Conservation (phyloP, 2,888 invertebrate genomes). For the Acanthosepion pharaonis region DNA sequence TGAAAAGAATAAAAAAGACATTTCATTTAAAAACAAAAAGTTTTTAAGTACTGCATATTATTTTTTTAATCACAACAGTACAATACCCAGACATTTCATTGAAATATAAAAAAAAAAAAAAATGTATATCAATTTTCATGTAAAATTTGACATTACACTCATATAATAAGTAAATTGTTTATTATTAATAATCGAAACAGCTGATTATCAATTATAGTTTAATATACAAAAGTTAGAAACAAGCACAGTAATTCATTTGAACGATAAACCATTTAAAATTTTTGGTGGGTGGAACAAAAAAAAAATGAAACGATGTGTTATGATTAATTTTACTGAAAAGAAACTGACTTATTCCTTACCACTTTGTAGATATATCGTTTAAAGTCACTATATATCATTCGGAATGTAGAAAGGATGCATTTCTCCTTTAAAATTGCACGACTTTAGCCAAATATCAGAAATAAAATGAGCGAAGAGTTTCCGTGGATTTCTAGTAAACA, state of each 20-base stretch:
- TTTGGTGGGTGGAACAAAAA: background rate
- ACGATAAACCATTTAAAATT: background rate
- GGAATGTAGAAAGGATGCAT: background rate
- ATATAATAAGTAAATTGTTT: background rate
- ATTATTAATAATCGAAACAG: background rate
- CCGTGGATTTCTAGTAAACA: background rate
- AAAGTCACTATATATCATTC: constrained; percentile 9
- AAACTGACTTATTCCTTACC: background rate
- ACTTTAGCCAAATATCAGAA: background rate
- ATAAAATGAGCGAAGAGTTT: background rate
- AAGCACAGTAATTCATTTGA: background rate
- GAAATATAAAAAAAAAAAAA: too few species aligned
- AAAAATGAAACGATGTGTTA: background rate
- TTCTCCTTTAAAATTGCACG: background rate
- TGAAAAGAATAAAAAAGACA: too few species aligned
- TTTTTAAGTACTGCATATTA: too few species aligned
- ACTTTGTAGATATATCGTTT: constrained; percentile 18
- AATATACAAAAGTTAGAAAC: background rate
- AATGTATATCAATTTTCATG: background rate
- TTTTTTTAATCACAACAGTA: too few species aligned
- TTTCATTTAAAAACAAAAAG: too few species aligned
- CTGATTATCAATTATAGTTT: background rate
- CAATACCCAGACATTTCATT: too few species aligned
- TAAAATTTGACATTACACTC: too few species aligned
- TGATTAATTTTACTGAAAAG: background rate